These are phyloP conservation scores for Drosophila bunnanda DNA, from an alignment of 2,888 invertebrate genomes.

Conservation along the genomic window DNA sequence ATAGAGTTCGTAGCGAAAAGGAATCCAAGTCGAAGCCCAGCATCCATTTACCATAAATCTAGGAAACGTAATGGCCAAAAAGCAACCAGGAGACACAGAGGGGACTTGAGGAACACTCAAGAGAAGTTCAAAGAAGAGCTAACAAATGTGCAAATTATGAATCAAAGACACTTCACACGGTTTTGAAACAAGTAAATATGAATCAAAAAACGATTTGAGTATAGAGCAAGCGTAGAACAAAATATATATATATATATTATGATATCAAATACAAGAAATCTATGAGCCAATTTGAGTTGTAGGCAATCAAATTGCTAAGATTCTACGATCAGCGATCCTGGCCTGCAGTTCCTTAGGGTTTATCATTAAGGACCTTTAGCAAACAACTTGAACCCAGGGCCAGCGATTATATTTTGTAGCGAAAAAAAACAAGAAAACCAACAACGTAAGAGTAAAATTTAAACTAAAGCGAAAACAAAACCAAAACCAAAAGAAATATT, in stretches of 20 bases:
- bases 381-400: constrained; percentile 23
- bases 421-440: constrained; percentile 13
- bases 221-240: constrained; percentile 37
- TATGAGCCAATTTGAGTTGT: constrained; percentile 44
- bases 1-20: constrained; percentile 42
- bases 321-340: constrained; percentile 39
- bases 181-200: constrained; percentile 58
- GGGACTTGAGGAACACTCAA: constrained; percentile 40
- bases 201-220: constrained; percentile 67
- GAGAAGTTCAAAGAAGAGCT: constrained; percentile 21
- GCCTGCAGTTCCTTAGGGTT: not conserved
- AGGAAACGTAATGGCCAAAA: constrained; percentile 63
- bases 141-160: constrained; percentile 71
- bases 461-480: constrained; percentile 39
- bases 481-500: constrained; percentile 38
- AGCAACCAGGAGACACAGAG: constrained; percentile 49
- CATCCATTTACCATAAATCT: constrained; percentile 58
- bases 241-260: constrained; percentile 47
- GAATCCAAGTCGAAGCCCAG: constrained; percentile 9
- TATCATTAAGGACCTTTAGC: not conserved
- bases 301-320: constrained; percentile 48
- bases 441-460: constrained; percentile 32
- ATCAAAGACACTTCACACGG: constrained; percentile 70
- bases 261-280: constrained; percentile 40
- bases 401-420: constrained; percentile 69